Evolutionary conservation across 2,113 vertebrate species (phyloP), one percentile per base, ranked within the genome.

Genomic region (Macheiramphus alcinus): DNA sequence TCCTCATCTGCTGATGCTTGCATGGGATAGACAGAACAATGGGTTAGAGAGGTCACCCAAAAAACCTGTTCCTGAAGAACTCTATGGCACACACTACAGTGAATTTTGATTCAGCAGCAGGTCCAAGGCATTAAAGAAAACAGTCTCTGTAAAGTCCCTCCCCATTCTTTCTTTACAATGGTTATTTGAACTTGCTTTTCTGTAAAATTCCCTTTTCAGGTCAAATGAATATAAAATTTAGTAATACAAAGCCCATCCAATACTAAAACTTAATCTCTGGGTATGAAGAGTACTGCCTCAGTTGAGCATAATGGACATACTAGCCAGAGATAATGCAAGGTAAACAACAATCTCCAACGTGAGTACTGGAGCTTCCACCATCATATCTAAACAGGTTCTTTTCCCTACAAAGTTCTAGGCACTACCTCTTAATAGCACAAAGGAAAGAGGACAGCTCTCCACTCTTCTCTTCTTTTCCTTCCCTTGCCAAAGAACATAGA

Each of bases 331-430:
- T n/a, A 80, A 73, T 3, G 6, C 32, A 83, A 29, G 45, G 58
- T 25, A 70, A 88, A 32, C 0, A 0, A 43, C 6, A 10, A 34
- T 21, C 23, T 63, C 52, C 13, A 67, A 5, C 0, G 0, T 10
- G 19, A 68, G 10, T 26, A 65, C 7, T 26, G 23, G 15, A 42
- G 4, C 16, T 59, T 47, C 21, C 18, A 59, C 7, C 10, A 23
- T 34, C 5, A 8, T 26, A 72, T 36, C 14, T 45, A 58, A 68
- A 84, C 89, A 67, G 0, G 0, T 42, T 6, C 6, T 55, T 63
- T 66, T 68, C 15, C 42, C 16, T 43, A 19, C 9, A 22, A 45
- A 88, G 13, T 15, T 75, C 34, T 22, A 67, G 19, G 13, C 10
- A 73, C 12, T 5, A 83, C 14, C 5, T 18, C 27, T 71, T 29